These are phyloP conservation scores for Iguana delicatissima DNA, from an alignment of 2,797 vertebrate genomes.

Conservation along the genomic window DNA sequence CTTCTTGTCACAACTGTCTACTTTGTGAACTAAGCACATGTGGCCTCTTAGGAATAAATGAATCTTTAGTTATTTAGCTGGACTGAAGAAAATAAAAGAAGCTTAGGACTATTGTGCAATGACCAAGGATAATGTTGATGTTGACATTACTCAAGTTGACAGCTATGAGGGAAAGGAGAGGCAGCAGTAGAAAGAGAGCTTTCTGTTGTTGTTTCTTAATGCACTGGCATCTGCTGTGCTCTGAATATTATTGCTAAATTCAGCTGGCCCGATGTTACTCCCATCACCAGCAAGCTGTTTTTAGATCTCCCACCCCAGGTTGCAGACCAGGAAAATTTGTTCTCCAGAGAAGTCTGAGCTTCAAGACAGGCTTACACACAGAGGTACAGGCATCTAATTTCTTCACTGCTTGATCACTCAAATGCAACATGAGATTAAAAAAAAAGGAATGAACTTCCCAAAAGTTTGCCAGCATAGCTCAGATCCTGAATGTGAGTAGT, in stretches of 20 bases:
- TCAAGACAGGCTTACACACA: not conserved
- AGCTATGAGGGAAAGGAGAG: slow-evolving; percentile 8
- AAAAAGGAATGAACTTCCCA: not conserved
- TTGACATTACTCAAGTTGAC: slow-evolving; percentile 12
- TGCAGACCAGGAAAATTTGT: not conserved
- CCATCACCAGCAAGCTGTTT: not conserved
- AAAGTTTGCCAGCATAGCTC: not conserved
- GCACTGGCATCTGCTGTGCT: not conserved
- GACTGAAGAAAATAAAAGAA: slow-evolving; percentile 2
- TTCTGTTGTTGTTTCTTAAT: slow-evolving; percentile 8
- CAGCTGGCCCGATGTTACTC: not conserved
- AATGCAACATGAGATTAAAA: not conserved
- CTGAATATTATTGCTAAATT: not conserved
- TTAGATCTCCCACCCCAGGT: not conserved
- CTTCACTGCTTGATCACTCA: not conserved
- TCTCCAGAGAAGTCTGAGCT: slow-evolving; percentile 18
- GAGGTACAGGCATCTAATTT: not conserved
- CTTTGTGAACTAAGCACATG: slow-evolving; percentile 14
- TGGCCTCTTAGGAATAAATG: slow-evolving; percentile 14
- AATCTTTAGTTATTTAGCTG: slow-evolving; percentile 19
- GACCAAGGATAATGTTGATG: not conserved
- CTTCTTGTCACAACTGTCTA: not conserved
- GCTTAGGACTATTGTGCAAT: not conserved
- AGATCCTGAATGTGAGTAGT: not conserved
- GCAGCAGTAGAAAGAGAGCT: not conserved